A percentile compares a stretch with the other conserved stretches of the same genome.
These are phyloP conservation scores for Drosophila yooni DNA, from an alignment of 2,888 invertebrate species.

Conservation along the genomic window DNA sequence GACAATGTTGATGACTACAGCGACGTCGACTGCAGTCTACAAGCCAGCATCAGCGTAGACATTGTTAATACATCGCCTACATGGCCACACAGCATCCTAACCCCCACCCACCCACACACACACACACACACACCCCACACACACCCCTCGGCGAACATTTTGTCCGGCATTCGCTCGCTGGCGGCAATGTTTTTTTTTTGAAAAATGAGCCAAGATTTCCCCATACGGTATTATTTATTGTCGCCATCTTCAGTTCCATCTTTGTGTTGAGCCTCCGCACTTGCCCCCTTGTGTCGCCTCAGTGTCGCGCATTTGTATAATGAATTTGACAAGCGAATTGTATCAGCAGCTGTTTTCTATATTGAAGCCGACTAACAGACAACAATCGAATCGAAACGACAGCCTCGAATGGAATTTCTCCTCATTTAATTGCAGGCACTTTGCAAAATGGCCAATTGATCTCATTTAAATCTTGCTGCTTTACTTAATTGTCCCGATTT, in stretches of 20 bases:
- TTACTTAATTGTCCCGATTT: background rate
- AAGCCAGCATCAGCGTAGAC: slow-evolving; percentile 38
- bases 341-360: slow-evolving; percentile 54
- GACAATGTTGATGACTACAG: slow-evolving; percentile 73
- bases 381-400: slow-evolving; percentile 10
- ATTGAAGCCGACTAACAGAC: slow-evolving; percentile 41
- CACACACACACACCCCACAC: background rate
- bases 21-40: slow-evolving; percentile 34
- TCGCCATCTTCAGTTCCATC: slow-evolving; percentile 38
- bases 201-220: slow-evolving; percentile 73
- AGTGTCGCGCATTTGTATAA: slow-evolving; percentile 63
- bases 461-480: background rate
- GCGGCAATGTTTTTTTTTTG: slow-evolving; percentile 74
- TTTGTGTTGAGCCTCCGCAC: background rate
- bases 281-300: slow-evolving; percentile 4
- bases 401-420: background rate
- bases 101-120: background rate
- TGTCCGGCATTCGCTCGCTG: slow-evolving; percentile 43
- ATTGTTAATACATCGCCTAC: slow-evolving; percentile 58
- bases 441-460: background rate
- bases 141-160: slow-evolving; percentile 8
- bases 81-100: slow-evolving; percentile 2
- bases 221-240: slow-evolving; percentile 75
- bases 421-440: background rate
- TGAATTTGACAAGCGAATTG: slow-evolving; percentile 66